Percentiles rank a stretch among this genome's conserved stretches.
Conservation (phyloP, 2,113 vertebrate species). For the Vanacampus margaritifer region DNA sequence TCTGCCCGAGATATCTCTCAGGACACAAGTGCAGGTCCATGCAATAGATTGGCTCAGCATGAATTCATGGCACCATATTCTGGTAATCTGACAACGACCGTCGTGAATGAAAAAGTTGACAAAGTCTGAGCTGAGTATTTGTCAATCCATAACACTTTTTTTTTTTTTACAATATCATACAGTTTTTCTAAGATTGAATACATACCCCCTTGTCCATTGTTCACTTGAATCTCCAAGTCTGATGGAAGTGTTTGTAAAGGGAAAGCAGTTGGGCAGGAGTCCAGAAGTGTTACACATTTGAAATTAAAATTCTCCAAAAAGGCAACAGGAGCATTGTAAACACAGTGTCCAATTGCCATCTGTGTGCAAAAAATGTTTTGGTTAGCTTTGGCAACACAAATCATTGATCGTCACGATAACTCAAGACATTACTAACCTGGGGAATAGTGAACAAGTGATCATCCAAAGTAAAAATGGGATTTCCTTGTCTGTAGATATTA, state of each 20-base stretch:
- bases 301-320: constrained; percentile 78
- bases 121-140: too few relatives aligned
- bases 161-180: neutral
- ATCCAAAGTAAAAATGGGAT: constrained; percentile 76
- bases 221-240: constrained; percentile 54
- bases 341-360: constrained; percentile 80
- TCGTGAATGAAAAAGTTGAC: too few relatives aligned
- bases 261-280: constrained; percentile 56
- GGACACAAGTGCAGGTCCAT: too few relatives aligned
- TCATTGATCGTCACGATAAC: neutral
- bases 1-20: too few relatives aligned
- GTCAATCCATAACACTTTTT: constrained; percentile 8
- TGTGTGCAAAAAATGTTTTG: constrained; percentile 42
- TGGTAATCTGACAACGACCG: too few relatives aligned
- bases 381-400: neutral
- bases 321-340: constrained; percentile 76
- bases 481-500: constrained; percentile 79
- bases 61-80: too few relatives aligned
- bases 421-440: constrained; percentile 74
- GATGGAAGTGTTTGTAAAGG: constrained; percentile 37
- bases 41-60: too few relatives aligned
- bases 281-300: constrained; percentile 65
- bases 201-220: constrained; percentile 68
- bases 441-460: constrained; percentile 80
- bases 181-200: constrained; percentile 5